Base-by-base conservation (phyloP, 2,888 invertebrate genomes). In the Pachycephus smyrnensis region DNA sequence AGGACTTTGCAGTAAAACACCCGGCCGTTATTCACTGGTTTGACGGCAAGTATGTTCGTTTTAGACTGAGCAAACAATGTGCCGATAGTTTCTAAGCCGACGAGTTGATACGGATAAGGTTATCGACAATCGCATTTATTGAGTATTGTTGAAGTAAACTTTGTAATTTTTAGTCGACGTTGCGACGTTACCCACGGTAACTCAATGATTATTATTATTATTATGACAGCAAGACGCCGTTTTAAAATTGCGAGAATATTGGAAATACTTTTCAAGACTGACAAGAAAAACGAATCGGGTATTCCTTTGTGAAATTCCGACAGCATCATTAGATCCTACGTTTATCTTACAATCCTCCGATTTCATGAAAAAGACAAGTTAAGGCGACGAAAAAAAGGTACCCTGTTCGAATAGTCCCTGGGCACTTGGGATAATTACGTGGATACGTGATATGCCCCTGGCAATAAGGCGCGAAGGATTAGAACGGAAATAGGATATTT, bases 71-170 rank as follows among this genome's bases (percentile, higher is more conserved):
- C 32, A 71, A 71, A 71, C 71, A 71, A 3, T 2, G 9, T 31
- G 55, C 31, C 32, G 71, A 71, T 71, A 71, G 12, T 71, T 71
- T 71, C 71, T 30, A 71, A 31, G 31, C 33, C 71, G 71, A 71
- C 71, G 71, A 71, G 9, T 12, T 15, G 71, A 71, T 71, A 71
- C 12, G 71, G 71, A 32, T 71, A 71, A 31, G 31, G 31, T 71
- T 71, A 71, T 71, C 31, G 55, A 55, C 23, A 55, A 4, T 55
- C 55, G 55, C 23, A 55, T 55, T 55, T 55, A 55, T 55, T 55
- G 55, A 23, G 55, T 55, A 55, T 9, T 55, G 55, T 55, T 23
- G 23, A 23, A 9, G 9, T 23, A 23, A 55, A 23, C 2, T 55
- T 55, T 55, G 23, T 9, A 55, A 55, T 55, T 55, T 2, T 23